These are phyloP conservation scores for Protobothrops flavoviridis DNA, from an alignment of 2,113 vertebrate species.

Conservation along the genomic window DNA sequence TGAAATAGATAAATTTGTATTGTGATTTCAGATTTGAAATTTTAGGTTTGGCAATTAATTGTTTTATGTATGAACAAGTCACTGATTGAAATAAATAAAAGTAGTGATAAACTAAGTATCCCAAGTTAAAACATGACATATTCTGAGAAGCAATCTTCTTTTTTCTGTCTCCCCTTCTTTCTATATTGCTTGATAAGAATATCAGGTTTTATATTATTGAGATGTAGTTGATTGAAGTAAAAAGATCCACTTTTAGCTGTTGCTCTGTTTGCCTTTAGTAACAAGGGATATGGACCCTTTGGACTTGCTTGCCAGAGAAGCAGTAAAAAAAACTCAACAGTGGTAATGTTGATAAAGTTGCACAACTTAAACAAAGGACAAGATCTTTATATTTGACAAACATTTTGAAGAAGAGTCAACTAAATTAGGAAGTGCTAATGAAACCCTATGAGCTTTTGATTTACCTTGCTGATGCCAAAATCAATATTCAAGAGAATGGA, in stretches of 20 bases:
- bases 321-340: not conserved
- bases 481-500: not conserved
- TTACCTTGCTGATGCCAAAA: not conserved
- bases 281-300: not conserved
- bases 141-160: not conserved
- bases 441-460: not conserved
- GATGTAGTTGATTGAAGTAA: not conserved
- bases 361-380: not conserved
- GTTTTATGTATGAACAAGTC: not conserved
- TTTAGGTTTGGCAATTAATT: not conserved
- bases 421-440: not conserved
- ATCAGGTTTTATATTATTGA: not conserved
- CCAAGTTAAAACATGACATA: not conserved
- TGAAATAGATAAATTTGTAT: not conserved
- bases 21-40: not conserved
- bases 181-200: not conserved
- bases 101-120: not conserved
- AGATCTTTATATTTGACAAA: not conserved
- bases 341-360: not conserved
- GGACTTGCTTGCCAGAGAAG: not conserved
- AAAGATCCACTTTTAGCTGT: not conserved
- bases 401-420: not conserved
- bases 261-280: not conserved
- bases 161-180: not conserved
- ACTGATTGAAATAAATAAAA: not conserved